Percentiles rank a stretch among this genome's conserved stretches.
These are phyloP conservation scores for Lasioglossum pauxillum DNA, from an alignment of 2,888 invertebrate species.

Conservation along the genomic window DNA sequence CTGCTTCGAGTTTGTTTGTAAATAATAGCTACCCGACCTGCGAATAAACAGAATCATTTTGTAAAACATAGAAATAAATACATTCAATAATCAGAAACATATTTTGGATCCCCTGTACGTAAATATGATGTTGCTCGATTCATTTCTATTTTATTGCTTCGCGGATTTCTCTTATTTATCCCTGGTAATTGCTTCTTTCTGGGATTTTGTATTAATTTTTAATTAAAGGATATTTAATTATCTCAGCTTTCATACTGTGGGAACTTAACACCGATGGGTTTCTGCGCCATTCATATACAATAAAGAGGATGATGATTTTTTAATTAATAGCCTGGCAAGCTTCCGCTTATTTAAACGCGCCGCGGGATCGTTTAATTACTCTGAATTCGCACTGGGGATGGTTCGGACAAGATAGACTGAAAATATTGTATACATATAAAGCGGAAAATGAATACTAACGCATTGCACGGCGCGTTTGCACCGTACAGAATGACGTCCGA, in stretches of 20 bases:
- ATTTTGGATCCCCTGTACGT: too few relatives aligned
- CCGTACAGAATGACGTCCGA: neutral
- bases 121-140: too few relatives aligned
- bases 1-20: neutral
- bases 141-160: too few relatives aligned
- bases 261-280: neutral
- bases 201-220: neutral
- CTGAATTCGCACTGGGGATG: too few relatives aligned
- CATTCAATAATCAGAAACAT: too few relatives aligned
- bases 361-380: too few relatives aligned
- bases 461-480: neutral
- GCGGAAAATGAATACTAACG: neutral
- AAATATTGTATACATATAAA: neutral
- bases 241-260: neutral
- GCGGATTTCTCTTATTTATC: neutral
- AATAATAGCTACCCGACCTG: neutral
- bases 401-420: too few relatives aligned
- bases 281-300: neutral
- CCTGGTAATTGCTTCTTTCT: neutral
- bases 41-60: neutral
- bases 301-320: neutral
- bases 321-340: neutral
- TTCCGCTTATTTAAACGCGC: neutral
- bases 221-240: neutral
- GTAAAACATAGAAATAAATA: neutral